Base-by-base conservation (phyloP, 2,797 vertebrate genomes). In the Champsocephalus gunnari region DNA sequence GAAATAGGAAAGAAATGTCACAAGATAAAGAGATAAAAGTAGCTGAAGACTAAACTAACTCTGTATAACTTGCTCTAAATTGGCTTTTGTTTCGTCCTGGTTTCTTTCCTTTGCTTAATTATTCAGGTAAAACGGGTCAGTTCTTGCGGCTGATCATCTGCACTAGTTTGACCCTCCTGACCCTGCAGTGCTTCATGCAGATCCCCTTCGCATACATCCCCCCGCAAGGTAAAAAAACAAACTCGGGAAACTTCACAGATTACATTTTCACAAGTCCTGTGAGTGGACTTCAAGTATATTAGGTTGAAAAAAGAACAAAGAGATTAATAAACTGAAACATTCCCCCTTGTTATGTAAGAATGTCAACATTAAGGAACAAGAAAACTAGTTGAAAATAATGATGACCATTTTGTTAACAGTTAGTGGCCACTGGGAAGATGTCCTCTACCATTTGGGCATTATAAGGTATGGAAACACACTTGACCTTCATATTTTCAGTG, bases 171-270 rank as follows among this genome's bases (percentile, higher is more conserved):
- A 87, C 74, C 43, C 92, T 95, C 78, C 77, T 96, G 50, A 59
- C 59, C 44, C 74, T 94, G 63, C 96, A 95, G 82, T 93, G 89
- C 75, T 90, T 92, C 47, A 94, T 96, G 92, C 95, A 95, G 90
- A 91, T 93, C 19, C 83, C 92, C 34, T 94, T 96, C 11, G 10
- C 71, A 73, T 95, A 94, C 60, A 76, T 93, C 53, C 93, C 93
- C 51, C 89, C 84, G 44, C 19, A 93, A 0, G 87, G 95, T 94
- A 88, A 93, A 86, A 28, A 9, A 72, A 58, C 1, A 24, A 56
- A 73, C 11, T 45, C 41, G 10, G 54, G 32, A 12, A 45, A 41
- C 13, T 41, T 69, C 5, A 13, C 24, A 5, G 58, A 44, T 62
- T 16, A 13, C 47, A 66, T 60, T 51, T 0, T 19, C 38, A 24